These are phyloP conservation scores for Scophthalmus maximus DNA, from an alignment of 2,113 vertebrate genomes.

Conservation along the genomic window DNA sequence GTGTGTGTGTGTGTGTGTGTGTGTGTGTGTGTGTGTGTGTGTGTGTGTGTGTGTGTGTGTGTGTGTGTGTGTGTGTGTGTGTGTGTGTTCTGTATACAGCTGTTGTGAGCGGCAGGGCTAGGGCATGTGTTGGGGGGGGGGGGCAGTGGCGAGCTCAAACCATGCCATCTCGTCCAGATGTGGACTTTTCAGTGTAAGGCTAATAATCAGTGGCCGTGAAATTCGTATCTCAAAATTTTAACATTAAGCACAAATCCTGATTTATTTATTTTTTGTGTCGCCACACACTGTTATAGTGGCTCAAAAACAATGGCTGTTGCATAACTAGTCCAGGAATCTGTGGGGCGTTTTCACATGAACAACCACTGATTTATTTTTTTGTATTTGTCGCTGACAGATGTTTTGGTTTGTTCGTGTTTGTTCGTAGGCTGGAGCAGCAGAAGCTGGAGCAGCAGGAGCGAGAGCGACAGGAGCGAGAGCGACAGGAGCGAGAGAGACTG, in stretches of 20 bases:
- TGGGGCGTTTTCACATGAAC: background rate
- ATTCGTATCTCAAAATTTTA: too few species aligned
- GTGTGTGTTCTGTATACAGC: conserved; percentile 23
- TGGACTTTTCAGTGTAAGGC: conserved; percentile 33
- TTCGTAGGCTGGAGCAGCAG: conserved; percentile 80
- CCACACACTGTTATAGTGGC: too few species aligned
- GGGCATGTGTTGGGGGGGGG: conserved; percentile 54
- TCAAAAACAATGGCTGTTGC: background rate
- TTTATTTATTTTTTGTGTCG: too few species aligned
- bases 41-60: too few species aligned
- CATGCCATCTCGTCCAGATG: conserved; percentile 61
- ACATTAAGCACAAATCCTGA: too few species aligned
- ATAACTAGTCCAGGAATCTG: conserved; percentile 23
- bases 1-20: too few species aligned
- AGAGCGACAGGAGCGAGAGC: conserved; percentile 79
- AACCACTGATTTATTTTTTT: background rate
- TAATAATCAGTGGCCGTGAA: conserved; percentile 48
- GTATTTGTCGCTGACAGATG: conserved; percentile 6
- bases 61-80: background rate
- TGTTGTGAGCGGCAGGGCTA: conserved; percentile 56
- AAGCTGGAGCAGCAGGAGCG: conserved; percentile 79
- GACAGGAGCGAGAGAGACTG: conserved; percentile 74
- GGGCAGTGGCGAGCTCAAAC: conserved; percentile 29
- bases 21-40: too few species aligned
- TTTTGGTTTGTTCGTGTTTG: conserved; percentile 13